phyloP scores from a whole-genome alignment of 1,140 invertebrate genomes.

The Bathynomus jamesi region DNA sequence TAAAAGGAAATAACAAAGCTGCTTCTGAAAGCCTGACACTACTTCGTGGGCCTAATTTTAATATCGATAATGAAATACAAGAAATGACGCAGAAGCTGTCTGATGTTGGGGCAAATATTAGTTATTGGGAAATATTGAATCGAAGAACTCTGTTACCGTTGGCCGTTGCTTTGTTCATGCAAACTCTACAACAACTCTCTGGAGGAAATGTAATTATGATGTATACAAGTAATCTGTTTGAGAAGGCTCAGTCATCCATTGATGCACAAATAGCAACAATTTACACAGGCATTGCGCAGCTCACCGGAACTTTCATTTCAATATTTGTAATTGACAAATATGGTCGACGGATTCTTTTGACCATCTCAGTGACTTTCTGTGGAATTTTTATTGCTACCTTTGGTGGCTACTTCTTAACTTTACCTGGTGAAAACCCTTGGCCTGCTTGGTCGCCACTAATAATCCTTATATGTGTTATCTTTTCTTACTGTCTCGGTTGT shows the following conservation, averaged over 20 bases:
- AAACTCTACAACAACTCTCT: slow-evolving; percentile 21
- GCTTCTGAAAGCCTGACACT: slow-evolving; percentile 3
- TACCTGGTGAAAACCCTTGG: slow-evolving; percentile 2
- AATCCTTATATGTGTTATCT: slow-evolving; percentile 8
- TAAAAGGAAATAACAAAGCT: slow-evolving; percentile 9
- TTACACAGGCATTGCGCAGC: slow-evolving; percentile 18
- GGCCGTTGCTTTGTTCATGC: slow-evolving; percentile 16
- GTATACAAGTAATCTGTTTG: slow-evolving; percentile 20
- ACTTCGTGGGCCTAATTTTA: slow-evolving; percentile 16
- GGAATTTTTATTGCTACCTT: not conserved
- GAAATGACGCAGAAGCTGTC: slow-evolving; percentile 20
- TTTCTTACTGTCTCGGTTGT: slow-evolving; percentile 22
- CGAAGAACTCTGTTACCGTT: slow-evolving; percentile 20
- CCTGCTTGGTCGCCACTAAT: slow-evolving; percentile 18
- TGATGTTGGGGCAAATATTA: slow-evolving; percentile 11
- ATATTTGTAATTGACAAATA: slow-evolving; percentile 14
- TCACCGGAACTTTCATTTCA: slow-evolving; percentile 10
- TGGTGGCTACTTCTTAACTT: not conserved
- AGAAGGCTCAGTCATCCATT: slow-evolving; percentile 5
- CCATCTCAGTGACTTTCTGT: not conserved
- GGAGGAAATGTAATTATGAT: slow-evolving; percentile 27
- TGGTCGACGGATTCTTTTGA: slow-evolving; percentile 18
- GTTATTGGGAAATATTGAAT: slow-evolving; percentile 14
- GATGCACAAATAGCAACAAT: slow-evolving; percentile 13
- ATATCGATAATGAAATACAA: slow-evolving; percentile 3